Base-by-base conservation (phyloP, 2,888 invertebrate species). In the Aphidoletes aphidimyza region DNA sequence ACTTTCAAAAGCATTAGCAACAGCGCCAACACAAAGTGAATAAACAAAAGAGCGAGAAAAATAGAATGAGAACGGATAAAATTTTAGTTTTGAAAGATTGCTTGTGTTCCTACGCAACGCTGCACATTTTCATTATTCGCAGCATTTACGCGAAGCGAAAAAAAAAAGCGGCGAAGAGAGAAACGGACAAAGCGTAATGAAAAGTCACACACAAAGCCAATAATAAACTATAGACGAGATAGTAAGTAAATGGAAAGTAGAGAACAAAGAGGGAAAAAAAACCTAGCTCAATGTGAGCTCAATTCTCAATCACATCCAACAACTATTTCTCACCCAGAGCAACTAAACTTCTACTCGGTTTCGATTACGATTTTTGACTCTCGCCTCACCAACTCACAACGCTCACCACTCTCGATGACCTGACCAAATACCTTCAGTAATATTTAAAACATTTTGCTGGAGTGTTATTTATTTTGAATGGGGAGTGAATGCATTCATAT, bases 371-470 rank as follows among this genome's bases (percentile, higher is more conserved):
- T n/a, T n/a, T n/a, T n/a, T n/a, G n/a, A n/a, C n/a, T n/a, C n/a
- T n/a, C n/a, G n/a, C n/a, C 30, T 11, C 69, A 47, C 30, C 11
- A 30, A 1, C 5, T 5, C 3, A 22, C 54, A 54, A 26, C 54
- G 1, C 22, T 54, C 22, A 26, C 17, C 47, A 17, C 14, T 14
- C 69, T n/a, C 69, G 69, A 69, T 69, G 69, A 69, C 69, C 69
- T 69, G 30, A n/a, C 69, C 69, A 69, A 69, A 69, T 69, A 30
- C 30, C 69, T 69, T 69, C 69, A 69, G 69, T 69, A 69, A 30
- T 69, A 69, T 69, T 69, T 14, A 69, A 69, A 69, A 69, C 30
- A 30, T n/a, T n/a, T 69, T 69, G 69, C 69, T 69, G 34, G 34
- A 2, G 2, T 34, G 30, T 34, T 30, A 69, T 69, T 69, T 69